Evolutionary conservation across 1,140 invertebrate species (phyloP), one percentile per base, ranked within the genome.

Genomic region (Zaprionus ghesquierei): DNA sequence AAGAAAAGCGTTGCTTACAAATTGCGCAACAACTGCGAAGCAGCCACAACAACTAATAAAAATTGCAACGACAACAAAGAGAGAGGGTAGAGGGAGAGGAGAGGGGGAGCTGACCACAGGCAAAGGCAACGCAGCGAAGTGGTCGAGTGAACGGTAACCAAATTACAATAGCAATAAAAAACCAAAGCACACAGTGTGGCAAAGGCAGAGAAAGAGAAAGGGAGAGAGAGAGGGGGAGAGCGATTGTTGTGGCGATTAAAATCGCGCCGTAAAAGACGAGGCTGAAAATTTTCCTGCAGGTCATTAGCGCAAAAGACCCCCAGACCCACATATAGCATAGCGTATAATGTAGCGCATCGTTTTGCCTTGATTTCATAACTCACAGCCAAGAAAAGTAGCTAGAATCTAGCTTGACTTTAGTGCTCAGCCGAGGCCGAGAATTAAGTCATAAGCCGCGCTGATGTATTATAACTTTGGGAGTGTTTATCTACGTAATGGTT

Each of bases 121-220:
- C 55, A 55, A 72, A 72, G 27, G 27, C 29, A 54, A 23, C 15
- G 15, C 80, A 73, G 61, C 60, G 66, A 79, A 33, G 65, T 63
- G 81, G 61, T 72, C 63, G 59, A 79, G 56, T 79, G 71, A 79
- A 46, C 79, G 64, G 56, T 66, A 54, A 82, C 54, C 69, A 77
- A 81, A 81, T 81, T 81, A 77, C 69, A 74, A 50, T 61, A 46
- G 20, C 63, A 59, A 61, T 81, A 79, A 81, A 81, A 80, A 78
- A 58, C 8, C 8, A 33, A n/a, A 12, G 31, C 31, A 13, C 31
- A 33, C 9, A 1, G n/a, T 38, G 53, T 18, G 22, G 9, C 41
- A 41, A 59, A 33, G 23, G 44, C 38, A 12, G 35, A 6, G 35
- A 5, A 12, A 20, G 41, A 15, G 33, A 35, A 4, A n/a, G 33